Evolutionary conservation across 2,888 invertebrate species (phyloP).

Genomic region (Pandemis cinnamomeana): DNA sequence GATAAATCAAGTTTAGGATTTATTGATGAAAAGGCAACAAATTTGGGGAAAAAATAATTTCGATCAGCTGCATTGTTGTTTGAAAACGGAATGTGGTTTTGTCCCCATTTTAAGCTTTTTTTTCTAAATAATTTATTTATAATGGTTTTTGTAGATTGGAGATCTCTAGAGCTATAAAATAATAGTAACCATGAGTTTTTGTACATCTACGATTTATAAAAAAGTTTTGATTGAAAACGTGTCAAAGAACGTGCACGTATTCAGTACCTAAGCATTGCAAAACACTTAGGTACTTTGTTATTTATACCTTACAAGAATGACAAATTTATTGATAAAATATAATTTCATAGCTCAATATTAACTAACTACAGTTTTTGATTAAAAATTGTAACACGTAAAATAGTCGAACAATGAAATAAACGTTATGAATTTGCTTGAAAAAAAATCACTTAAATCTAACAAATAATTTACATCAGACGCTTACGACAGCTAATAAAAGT

Average conservation of each 20-base stretch:
- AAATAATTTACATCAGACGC: background rate
- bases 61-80: slow-evolving; percentile 45
- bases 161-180: background rate
- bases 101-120: slow-evolving; percentile 14
- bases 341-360: too few relatives aligned
- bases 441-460: background rate
- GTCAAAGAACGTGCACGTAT: too few relatives aligned
- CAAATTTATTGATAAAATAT: too few relatives aligned
- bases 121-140: slow-evolving; percentile 14
- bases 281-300: too few relatives aligned
- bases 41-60: slow-evolving; percentile 59
- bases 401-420: too few relatives aligned
- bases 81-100: slow-evolving; percentile 28
- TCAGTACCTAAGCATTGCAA: too few relatives aligned
- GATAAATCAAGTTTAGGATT: slow-evolving; percentile 79
- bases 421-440: too few relatives aligned
- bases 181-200: background rate
- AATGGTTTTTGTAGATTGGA: background rate
- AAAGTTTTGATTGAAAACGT: background rate
- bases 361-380: too few relatives aligned
- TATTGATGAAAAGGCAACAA: slow-evolving; percentile 74
- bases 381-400: too few relatives aligned
- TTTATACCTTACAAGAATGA: too few relatives aligned
- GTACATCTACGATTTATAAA: background rate
- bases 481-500: background rate